A percentile compares a stretch with the other conserved stretches of the same genome.
phyloP scores from a whole-genome alignment of 35 echinoderm and acorn worm genomes.

The Apostichopus japonicus region DNA sequence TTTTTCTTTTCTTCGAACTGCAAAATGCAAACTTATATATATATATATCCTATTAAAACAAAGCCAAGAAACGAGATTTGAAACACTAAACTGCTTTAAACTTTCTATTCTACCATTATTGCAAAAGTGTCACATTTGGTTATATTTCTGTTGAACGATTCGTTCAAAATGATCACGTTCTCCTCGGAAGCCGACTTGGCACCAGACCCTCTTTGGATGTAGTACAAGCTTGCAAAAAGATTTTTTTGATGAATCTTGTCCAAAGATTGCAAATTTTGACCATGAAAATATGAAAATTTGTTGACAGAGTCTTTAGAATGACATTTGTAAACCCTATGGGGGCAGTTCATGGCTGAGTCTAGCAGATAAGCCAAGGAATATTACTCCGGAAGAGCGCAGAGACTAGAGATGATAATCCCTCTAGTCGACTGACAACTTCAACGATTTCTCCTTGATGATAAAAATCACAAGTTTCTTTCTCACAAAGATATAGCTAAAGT shows the following conservation, averaged over 20 bases:
- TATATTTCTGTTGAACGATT: conserved; percentile 14
- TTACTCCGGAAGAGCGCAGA: not conserved
- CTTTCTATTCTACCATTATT: conserved; percentile 28
- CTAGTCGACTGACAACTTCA: not conserved
- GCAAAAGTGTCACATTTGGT: conserved; percentile 47
- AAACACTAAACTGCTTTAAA: conserved; percentile 16
- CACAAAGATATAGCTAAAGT: not conserved
- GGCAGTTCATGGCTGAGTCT: conserved; percentile 42
- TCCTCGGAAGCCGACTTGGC: conserved; percentile 22
- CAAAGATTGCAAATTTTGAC: conserved; percentile 43
- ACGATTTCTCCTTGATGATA: not conserved
- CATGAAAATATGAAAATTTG: conserved; percentile 54
- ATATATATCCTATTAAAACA: not conserved
- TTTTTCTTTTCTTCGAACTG: too few relatives aligned
- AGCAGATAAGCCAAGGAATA: not conserved
- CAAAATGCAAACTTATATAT: too few relatives aligned
- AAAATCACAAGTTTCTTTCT: conserved; percentile 1
- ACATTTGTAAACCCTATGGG: conserved; percentile 54
- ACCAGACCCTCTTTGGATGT: conserved; percentile 44
- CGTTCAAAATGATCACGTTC: conserved; percentile 49
- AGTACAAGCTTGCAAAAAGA: conserved; percentile 38
- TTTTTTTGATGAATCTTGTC: conserved; percentile 34
- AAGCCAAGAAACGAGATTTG: not conserved
- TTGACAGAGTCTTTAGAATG: conserved; percentile 49
- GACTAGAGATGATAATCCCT: conserved; percentile 17